Conservation (phyloP, 2,888 invertebrate genomes). For the Chelonus formosanus region DNA sequence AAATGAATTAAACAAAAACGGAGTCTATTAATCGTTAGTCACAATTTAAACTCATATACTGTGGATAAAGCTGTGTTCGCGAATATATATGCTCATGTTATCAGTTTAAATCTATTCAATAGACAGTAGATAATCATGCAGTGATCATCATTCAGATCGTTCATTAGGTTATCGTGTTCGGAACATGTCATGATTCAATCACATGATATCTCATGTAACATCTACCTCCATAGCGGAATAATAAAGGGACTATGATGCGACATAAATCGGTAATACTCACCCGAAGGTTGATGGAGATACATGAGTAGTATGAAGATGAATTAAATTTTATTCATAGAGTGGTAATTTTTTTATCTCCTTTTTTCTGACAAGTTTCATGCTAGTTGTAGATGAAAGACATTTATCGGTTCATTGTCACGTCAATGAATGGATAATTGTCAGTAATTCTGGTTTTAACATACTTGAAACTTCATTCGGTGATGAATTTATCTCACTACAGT, state of each 20-base stretch:
- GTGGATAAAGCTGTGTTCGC: background rate
- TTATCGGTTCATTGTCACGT: too few relatives aligned
- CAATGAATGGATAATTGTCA: too few relatives aligned
- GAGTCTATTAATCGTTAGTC: conserved; percentile 3
- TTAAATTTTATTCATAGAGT: too few relatives aligned
- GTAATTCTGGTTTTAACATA: too few relatives aligned
- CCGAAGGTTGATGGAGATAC: background rate
- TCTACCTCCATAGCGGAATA: conserved; percentile 58
- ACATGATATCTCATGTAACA: conserved; percentile 56
- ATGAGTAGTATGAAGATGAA: background rate
- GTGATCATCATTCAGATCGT: conserved; percentile 61
- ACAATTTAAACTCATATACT: background rate
- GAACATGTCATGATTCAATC: conserved; percentile 59
- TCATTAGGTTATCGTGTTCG: conserved; percentile 62
- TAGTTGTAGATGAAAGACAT: too few relatives aligned
- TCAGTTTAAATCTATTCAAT: conserved; percentile 55
- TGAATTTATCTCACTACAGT: too few relatives aligned
- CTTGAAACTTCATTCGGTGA: too few relatives aligned
- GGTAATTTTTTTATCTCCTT: too few relatives aligned
- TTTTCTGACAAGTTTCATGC: too few relatives aligned
- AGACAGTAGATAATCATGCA: conserved; percentile 58
- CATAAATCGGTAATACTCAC: background rate
- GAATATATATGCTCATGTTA: conserved; percentile 27
- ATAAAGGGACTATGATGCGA: conserved; percentile 47
- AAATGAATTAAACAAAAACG: background rate